Conservation (phyloP, 2,797 vertebrate genomes). For the Chrysocyon brachyurus region DNA sequence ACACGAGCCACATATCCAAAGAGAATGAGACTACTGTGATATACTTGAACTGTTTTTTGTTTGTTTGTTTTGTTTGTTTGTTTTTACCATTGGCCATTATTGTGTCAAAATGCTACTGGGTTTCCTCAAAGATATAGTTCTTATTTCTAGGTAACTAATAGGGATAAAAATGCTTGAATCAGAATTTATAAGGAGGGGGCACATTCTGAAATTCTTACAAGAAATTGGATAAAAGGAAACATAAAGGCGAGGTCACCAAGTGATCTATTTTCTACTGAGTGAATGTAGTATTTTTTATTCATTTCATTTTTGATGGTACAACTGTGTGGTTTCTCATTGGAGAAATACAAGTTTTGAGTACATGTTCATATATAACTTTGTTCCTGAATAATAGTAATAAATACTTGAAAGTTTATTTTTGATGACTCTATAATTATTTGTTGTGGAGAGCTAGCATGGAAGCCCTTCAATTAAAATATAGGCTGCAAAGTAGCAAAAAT, state of each 20-base stretch:
- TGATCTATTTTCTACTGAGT: slow-evolving; percentile 24
- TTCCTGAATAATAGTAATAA: slow-evolving; percentile 35
- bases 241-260: slow-evolving; percentile 20
- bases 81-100: background rate
- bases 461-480: slow-evolving; percentile 42
- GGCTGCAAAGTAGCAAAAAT: slow-evolving; percentile 19
- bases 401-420: slow-evolving; percentile 24
- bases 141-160: slow-evolving; percentile 44
- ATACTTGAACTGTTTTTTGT: background rate
- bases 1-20: background rate
- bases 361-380: background rate
- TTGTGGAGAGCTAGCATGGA: slow-evolving; percentile 31
- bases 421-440: slow-evolving; percentile 41
- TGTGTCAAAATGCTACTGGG: slow-evolving; percentile 31
- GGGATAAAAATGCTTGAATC: slow-evolving; percentile 16
- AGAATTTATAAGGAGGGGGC: slow-evolving; percentile 39
- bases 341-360: slow-evolving; percentile 58
- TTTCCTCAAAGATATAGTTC: slow-evolving; percentile 4
- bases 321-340: background rate
- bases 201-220: slow-evolving; percentile 38
- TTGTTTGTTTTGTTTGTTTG: background rate
- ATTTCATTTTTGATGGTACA: slow-evolving; percentile 41
- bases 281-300: slow-evolving; percentile 26
- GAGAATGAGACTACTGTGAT: background rate
- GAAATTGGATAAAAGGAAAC: slow-evolving; percentile 45